Evolutionary conservation across 53 echinoderm and acorn worm species (phyloP).

Genomic region (Pentamera pediparva): DNA sequence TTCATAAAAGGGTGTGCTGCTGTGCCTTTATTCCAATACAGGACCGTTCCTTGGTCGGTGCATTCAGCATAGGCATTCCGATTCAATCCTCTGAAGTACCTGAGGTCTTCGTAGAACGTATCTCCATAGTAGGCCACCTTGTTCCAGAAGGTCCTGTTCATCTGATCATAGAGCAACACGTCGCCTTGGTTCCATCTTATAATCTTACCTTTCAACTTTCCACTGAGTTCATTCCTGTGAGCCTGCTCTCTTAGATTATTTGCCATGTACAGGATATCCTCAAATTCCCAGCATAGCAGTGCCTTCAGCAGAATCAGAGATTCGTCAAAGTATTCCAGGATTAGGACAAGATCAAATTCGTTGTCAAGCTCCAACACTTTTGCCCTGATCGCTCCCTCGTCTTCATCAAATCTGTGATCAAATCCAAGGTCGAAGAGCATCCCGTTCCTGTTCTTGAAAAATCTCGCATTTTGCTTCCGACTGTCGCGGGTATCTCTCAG

Average conservation of each 20-base stretch:
- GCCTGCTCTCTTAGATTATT: conserved; percentile 21
- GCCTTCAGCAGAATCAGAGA: conserved; percentile 43
- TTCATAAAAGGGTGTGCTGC: no score
- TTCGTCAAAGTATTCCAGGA: conserved; percentile 55
- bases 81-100: conserved; percentile 36
- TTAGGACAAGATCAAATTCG: conserved; percentile 49
- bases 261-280: conserved; percentile 44
- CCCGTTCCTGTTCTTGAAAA: conserved; percentile 51
- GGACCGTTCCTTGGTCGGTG: no score
- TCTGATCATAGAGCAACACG: conserved; percentile 51
- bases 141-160: conserved; percentile 70
- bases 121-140: conserved; percentile 57
- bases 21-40: no score
- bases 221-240: neutral
- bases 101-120: conserved; percentile 50
- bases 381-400: neutral
- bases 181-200: conserved; percentile 55
- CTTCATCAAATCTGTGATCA: conserved; percentile 42
- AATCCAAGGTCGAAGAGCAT: conserved; percentile 60
- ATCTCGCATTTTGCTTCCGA: conserved; percentile 30
- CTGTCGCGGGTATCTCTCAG: conserved; percentile 8
- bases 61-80: conserved; percentile 9
- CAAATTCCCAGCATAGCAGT: conserved; percentile 52
- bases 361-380: conserved; percentile 35
- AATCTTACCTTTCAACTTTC: conserved; percentile 26